A percentile compares a stretch with the other conserved stretches of the same genome.
These are phyloP conservation scores for Oncorhynchus clarkii DNA, from an alignment of 2,113 vertebrate species.

Conservation along the genomic window DNA sequence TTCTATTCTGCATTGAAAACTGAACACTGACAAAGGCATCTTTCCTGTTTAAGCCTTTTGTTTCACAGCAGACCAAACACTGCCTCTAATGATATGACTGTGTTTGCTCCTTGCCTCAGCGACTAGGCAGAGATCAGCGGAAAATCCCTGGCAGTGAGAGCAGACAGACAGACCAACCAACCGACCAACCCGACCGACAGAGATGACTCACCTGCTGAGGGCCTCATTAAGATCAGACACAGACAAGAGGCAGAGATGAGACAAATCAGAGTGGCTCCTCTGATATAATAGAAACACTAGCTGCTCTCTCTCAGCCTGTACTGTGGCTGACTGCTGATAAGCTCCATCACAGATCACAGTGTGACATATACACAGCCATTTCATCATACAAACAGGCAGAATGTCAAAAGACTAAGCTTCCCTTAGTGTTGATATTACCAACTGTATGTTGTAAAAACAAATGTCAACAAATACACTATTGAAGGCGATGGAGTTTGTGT, in stretches of 20 bases:
- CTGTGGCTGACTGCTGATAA: neutral
- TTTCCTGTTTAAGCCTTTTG: neutral
- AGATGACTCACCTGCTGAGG: slow-evolving; percentile 32
- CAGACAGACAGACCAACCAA: neutral
- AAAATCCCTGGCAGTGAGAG: neutral
- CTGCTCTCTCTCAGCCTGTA: neutral
- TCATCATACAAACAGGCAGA: too few relatives aligned
- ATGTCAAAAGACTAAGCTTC: too few relatives aligned
- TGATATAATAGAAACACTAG: neutral
- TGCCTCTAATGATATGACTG: slow-evolving; percentile 6
- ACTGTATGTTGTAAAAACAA: neutral
- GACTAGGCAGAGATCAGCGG: neutral
- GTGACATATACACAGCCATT: too few relatives aligned
- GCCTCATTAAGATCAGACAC: slow-evolving; percentile 39
- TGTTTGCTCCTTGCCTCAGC: slow-evolving; percentile 10
- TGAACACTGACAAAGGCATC: neutral
- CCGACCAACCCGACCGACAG: slow-evolving; percentile 8
- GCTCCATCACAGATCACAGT: too few relatives aligned
- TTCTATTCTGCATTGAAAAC: neutral
- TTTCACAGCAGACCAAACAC: neutral
- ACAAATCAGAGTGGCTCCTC: neutral
- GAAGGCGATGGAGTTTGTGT: neutral
- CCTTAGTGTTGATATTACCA: too few relatives aligned
- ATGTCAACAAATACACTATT: neutral
- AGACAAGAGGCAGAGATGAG: slow-evolving; percentile 22